phyloP scores from a whole-genome alignment of 2,888 invertebrate species.

The Bhutanitis thaidina region DNA sequence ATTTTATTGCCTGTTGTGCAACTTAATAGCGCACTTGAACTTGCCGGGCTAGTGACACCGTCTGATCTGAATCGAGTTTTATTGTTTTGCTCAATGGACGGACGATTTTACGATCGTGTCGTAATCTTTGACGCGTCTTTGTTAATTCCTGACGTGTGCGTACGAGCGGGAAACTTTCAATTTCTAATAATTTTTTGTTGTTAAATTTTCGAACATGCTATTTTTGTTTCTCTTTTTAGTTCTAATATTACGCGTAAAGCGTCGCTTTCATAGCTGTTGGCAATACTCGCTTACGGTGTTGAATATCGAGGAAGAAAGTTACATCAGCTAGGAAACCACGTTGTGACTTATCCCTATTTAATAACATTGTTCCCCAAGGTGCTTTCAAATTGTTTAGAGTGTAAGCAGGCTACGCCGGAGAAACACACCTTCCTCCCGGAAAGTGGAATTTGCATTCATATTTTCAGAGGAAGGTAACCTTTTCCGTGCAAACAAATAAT shows the following conservation, averaged over 20 bases:
- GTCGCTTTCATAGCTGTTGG: neutral
- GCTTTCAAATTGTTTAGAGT: constrained; percentile 48
- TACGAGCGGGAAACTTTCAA: constrained; percentile 51
- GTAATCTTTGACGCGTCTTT: constrained; percentile 62
- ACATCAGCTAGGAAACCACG: neutral
- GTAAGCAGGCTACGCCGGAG: constrained; percentile 36
- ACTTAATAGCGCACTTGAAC: constrained; percentile 77
- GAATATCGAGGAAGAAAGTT: constrained; percentile 7
- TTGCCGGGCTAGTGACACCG: constrained; percentile 74
- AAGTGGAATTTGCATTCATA: constrained; percentile 69
- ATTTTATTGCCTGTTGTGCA: constrained; percentile 72
- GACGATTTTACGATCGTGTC: constrained; percentile 67
- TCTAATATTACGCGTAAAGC: neutral
- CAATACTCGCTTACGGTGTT: constrained; percentile 13
- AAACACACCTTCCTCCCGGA: constrained; percentile 35
- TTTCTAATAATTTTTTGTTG: constrained; percentile 38
- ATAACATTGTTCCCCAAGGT: constrained; percentile 66
- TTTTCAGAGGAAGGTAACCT: constrained; percentile 53
- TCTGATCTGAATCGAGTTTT: constrained; percentile 75
- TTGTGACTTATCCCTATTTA: constrained; percentile 51
- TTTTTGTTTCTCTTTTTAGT: neutral
- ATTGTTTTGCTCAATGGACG: constrained; percentile 75
- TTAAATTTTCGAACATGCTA: neutral
- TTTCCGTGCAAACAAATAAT: constrained; percentile 70
- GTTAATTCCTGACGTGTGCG: constrained; percentile 48